Evolutionary conservation across 2,888 invertebrate genomes (phyloP).

Genomic region (Nymphalis polychloros): DNA sequence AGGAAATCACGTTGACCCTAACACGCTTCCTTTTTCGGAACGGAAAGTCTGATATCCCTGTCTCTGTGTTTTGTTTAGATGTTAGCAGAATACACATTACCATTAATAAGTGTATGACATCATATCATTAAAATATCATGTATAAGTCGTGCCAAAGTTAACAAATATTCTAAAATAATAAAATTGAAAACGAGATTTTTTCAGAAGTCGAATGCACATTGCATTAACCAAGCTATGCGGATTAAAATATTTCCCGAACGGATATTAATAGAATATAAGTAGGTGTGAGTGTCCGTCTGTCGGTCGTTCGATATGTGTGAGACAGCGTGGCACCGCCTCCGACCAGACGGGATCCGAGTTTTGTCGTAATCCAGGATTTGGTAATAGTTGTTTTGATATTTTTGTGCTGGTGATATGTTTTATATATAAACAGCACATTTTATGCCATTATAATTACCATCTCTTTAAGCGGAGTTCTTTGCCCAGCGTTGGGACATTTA

Average conservation of each 20-base stretch:
- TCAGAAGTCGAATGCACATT: slow-evolving; percentile 67
- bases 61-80: slow-evolving; percentile 33
- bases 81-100: slow-evolving; percentile 38
- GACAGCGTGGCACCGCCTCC: slow-evolving; percentile 80
- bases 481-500: too few relatives aligned
- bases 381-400: slow-evolving; percentile 56
- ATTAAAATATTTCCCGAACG: slow-evolving; percentile 79
- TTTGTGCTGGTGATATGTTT: slow-evolving; percentile 29
- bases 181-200: slow-evolving; percentile 34
- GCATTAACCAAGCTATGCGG: slow-evolving; percentile 77
- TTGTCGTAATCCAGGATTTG: slow-evolving; percentile 72
- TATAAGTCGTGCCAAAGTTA: slow-evolving; percentile 15
- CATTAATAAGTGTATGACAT: slow-evolving; percentile 50
- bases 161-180: slow-evolving; percentile 10
- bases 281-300: slow-evolving; percentile 75
- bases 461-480: too few relatives aligned
- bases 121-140: slow-evolving; percentile 38
- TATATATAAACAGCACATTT: not conserved
- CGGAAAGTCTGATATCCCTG: slow-evolving; percentile 55
- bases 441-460: too few relatives aligned
- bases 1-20: slow-evolving; percentile 77
- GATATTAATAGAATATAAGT: slow-evolving; percentile 77
- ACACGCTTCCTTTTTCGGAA: slow-evolving; percentile 69
- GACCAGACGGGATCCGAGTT: slow-evolving; percentile 66
- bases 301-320: slow-evolving; percentile 72